Base-by-base conservation (phyloP, 2,113 vertebrate genomes). In the Genyomyrus donnyi region DNA sequence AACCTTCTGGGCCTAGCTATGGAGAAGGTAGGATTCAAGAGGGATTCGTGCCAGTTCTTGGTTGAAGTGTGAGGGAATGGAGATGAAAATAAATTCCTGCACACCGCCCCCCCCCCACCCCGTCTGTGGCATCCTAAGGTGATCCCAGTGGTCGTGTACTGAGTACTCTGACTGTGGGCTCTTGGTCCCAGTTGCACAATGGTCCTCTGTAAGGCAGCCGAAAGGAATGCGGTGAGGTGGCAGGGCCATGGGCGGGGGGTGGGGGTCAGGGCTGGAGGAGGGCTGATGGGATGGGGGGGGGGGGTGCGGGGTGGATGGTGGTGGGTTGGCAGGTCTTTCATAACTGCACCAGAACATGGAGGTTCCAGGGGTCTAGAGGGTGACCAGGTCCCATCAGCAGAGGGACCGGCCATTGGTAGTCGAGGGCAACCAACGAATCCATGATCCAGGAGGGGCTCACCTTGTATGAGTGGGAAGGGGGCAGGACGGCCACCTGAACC, bases 161-260 rank as follows among this genome's bases (percentile, higher is more conserved):
- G 93, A 92, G 93, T 92, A 90, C 91, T 88, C 92, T 90, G 92
- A 91, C 92, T 91, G 91, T 85, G 89, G 53, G 52, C 15, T 88
- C 90, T 92, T 93, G 92, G 91, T 92, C 91, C 89, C 66, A 1
- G 87, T 88, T 89, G 92, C 93, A 96, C 95, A 96, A 96, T 94
- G 95, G 91, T 90, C 89, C 94, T 95, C 95, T 96, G 93, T 96
- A 92, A 93, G 93, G 24, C 17, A 91, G 93, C 92, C 92, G 92
- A 89, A 92, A 9, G 95, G 95, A 95, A 95, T 96, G 94, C 93
- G 91, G 93, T 89, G 91, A 92, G 92, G 94, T 93, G 94, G 92
- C 92, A 92, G 93, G 84, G 87, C 89, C 88, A 88, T 83, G 92
- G 90, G 91, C 49, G 80, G 89, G 74, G 88, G 53, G 86, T 90